phyloP scores from a whole-genome alignment of 1,140 invertebrate species.

The Ostrea edulis region DNA sequence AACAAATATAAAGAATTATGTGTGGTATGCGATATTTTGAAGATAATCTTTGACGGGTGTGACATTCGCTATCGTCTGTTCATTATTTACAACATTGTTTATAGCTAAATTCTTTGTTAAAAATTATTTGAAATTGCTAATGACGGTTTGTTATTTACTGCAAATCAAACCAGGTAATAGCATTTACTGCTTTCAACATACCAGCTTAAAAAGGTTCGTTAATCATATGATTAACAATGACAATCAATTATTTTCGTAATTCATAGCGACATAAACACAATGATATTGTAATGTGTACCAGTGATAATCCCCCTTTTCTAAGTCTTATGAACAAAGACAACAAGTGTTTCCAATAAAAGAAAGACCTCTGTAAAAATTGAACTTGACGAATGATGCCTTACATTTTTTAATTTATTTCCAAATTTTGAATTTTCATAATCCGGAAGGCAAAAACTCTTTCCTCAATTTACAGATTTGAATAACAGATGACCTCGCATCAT shows the following conservation, averaged over 20 bases:
- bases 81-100: neutral
- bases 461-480: neutral
- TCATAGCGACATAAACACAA: too few relatives aligned
- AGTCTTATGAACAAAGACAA: too few relatives aligned
- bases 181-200: too few relatives aligned
- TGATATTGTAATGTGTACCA: too few relatives aligned
- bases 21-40: conserved; percentile 17
- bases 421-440: neutral
- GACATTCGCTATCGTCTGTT: neutral
- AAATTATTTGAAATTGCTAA: too few relatives aligned
- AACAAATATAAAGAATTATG: conserved; percentile 22
- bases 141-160: too few relatives aligned
- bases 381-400: neutral
- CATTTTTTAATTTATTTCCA: neutral
- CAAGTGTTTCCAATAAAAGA: neutral
- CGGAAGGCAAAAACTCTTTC: neutral
- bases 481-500: neutral
- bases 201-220: too few relatives aligned
- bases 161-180: too few relatives aligned
- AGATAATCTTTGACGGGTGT: neutral
- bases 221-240: too few relatives aligned
- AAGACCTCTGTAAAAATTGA: neutral
- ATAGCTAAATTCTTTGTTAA: neutral
- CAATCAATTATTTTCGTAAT: too few relatives aligned
- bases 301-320: too few relatives aligned